phyloP scores from a whole-genome alignment of 2,113 vertebrate genomes.

The Blennius ocellaris region DNA sequence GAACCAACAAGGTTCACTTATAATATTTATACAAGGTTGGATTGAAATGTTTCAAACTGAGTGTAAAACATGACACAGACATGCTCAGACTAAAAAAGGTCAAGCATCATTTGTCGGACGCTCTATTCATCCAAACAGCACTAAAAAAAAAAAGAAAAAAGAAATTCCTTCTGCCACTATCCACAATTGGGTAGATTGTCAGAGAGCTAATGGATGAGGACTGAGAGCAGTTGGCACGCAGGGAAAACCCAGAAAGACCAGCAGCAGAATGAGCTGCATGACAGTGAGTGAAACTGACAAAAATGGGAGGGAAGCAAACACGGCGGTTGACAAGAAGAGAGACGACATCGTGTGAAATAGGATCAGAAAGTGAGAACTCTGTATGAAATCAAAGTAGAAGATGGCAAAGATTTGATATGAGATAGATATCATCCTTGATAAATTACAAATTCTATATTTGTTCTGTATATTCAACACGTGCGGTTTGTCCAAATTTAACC shows the following conservation, averaged over 20 bases:
- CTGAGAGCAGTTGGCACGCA: neutral
- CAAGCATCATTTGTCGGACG: neutral
- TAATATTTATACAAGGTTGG: neutral
- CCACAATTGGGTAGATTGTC: conserved; percentile 28
- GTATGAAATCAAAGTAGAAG: no score
- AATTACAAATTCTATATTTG: no score
- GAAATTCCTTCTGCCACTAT: neutral
- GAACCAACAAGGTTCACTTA: no score
- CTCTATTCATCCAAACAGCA: neutral
- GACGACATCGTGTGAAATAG: neutral
- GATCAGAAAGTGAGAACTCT: neutral
- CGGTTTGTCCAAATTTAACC: no score
- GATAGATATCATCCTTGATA: no score
- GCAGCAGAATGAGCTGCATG: neutral
- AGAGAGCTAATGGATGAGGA: conserved; percentile 9
- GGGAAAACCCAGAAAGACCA: neutral
- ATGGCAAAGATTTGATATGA: no score
- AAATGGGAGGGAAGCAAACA: neutral
- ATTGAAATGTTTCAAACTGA: no score
- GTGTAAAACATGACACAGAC: neutral
- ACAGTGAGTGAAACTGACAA: conserved; percentile 2
- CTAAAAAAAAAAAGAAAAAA: no score
- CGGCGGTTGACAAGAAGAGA: neutral
- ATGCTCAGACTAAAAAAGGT: neutral
- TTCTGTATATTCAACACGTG: no score